Conservation (phyloP, 2,888 invertebrate species). For the Sisyra terminalis region DNA sequence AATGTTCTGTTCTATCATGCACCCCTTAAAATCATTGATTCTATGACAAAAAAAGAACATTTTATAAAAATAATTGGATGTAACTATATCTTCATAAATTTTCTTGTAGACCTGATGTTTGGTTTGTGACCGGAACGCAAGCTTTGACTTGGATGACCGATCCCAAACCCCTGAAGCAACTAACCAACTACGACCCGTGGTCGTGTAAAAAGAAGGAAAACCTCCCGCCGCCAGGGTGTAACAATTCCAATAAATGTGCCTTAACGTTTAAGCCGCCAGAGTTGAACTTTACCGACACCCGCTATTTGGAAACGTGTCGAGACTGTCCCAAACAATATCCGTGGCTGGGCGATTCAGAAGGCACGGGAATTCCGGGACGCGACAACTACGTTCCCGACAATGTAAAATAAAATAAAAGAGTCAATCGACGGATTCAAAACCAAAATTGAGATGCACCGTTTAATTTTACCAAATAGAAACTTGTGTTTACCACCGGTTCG, state of each 20-base stretch:
- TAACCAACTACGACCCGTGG: slow-evolving; percentile 67
- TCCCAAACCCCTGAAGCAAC: slow-evolving; percentile 49
- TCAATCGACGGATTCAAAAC: slow-evolving; percentile 6
- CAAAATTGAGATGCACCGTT: not conserved
- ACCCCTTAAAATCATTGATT: too few relatives aligned
- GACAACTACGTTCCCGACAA: slow-evolving; percentile 70
- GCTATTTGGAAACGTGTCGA: slow-evolving; percentile 75
- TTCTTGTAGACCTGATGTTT: slow-evolving; percentile 59
- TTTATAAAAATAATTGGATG: not conserved
- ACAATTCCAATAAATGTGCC: slow-evolving; percentile 68
- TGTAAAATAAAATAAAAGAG: slow-evolving; percentile 27
- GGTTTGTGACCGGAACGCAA: slow-evolving; percentile 75
- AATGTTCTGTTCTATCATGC: too few relatives aligned
- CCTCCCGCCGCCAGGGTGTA: slow-evolving; percentile 59
- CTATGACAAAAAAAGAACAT: not conserved
- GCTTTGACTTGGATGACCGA: slow-evolving; percentile 84
- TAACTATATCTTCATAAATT: slow-evolving; percentile 6
- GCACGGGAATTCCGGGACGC: slow-evolving; percentile 59
- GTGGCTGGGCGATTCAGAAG: slow-evolving; percentile 77
- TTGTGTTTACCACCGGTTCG: not conserved
- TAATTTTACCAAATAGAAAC: not conserved
- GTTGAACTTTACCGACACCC: slow-evolving; percentile 59
- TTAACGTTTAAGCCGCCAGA: slow-evolving; percentile 61
- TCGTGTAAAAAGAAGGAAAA: slow-evolving; percentile 54
- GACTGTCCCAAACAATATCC: slow-evolving; percentile 77